Conservation (phyloP, 2,113 vertebrate genomes). For the Merops nubicus region DNA sequence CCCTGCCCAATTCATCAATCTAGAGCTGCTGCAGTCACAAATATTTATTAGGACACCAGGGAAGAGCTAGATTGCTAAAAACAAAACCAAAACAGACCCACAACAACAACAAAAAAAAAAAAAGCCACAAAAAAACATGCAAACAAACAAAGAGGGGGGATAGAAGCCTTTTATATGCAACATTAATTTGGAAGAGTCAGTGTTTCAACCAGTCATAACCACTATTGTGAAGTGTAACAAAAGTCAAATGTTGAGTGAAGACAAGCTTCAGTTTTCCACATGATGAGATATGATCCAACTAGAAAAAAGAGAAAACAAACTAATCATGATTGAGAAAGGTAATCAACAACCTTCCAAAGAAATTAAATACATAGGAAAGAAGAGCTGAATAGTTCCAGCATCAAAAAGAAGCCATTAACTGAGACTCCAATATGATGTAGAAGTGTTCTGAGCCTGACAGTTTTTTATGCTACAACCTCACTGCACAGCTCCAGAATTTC, state of each 20-base stretch:
- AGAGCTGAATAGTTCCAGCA: neutral
- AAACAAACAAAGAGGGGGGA: accelerated
- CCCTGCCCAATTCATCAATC: neutral
- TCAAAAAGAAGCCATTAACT: neutral
- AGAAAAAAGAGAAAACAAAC: neutral
- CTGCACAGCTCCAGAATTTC: neutral
- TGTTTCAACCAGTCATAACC: neutral
- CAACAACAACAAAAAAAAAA: too few relatives aligned
- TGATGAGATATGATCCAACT: neutral
- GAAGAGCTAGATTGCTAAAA: neutral
- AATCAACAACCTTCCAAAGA: neutral
- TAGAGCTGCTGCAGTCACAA: neutral
- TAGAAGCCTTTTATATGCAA: neutral
- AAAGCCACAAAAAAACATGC: too few relatives aligned
- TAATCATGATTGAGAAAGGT: neutral
- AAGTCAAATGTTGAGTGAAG: neutral
- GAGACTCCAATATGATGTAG: neutral
- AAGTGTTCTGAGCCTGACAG: neutral
- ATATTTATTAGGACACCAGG: neutral
- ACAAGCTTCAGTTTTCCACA: neutral
- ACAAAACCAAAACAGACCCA: too few relatives aligned
- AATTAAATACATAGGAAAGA: neutral
- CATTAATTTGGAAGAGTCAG: neutral
- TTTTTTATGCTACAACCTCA: neutral
- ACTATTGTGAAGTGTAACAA: neutral